phyloP scores from a whole-genome alignment of 2,113 vertebrate genomes.

The Bettongia penicillata region DNA sequence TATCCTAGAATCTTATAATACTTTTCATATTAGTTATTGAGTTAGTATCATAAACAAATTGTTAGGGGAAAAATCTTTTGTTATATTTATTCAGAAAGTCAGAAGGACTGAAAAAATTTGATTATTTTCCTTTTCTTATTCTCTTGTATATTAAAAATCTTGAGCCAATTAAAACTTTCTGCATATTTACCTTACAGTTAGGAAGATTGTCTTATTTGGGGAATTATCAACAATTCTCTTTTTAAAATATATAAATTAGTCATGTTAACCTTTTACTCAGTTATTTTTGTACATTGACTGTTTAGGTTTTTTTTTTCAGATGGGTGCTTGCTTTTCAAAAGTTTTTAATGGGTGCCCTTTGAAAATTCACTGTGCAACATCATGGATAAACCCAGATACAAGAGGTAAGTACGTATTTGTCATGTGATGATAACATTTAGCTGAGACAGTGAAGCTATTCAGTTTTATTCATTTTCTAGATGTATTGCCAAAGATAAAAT shows the following conservation, averaged over 20 bases:
- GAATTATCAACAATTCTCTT: background rate
- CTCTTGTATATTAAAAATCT: background rate
- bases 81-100: conserved; percentile 46
- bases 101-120: background rate
- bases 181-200: background rate
- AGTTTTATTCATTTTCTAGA: conserved; percentile 46
- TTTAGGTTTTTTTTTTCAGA: conserved; percentile 83
- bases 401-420: conserved; percentile 87
- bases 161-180: conserved; percentile 27
- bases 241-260: background rate
- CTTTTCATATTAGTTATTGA: background rate
- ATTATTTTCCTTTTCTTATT: background rate
- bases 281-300: conserved; percentile 24
- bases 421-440: conserved; percentile 23
- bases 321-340: conserved; percentile 99
- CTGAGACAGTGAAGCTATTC: background rate
- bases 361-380: conserved; percentile 98
- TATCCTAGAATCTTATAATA: conserved; percentile 6
- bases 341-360: conserved; percentile 99
- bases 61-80: conserved; percentile 1
- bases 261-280: background rate
- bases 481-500: conserved; percentile 8
- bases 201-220: conserved; percentile 1
- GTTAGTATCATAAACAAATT: conserved; percentile 12
- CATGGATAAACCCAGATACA: conserved; percentile 99